These are phyloP conservation scores for Calameuta pallipes DNA, from an alignment of 2,888 invertebrate genomes.

Conservation along the genomic window DNA sequence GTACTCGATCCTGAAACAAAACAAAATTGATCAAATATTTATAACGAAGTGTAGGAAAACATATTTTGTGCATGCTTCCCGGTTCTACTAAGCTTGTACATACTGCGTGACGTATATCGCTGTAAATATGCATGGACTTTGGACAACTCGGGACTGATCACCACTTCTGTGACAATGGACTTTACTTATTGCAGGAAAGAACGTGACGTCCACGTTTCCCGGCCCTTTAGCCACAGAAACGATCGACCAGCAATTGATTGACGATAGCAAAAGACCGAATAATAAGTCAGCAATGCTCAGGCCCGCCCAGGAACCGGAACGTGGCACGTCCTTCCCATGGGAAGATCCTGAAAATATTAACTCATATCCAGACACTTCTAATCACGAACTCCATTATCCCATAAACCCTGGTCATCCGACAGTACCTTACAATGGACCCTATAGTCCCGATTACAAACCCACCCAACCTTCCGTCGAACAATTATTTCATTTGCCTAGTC, in stretches of 20 bases:
- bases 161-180: constrained; percentile 46
- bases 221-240: constrained; percentile 48
- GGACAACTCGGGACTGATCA: constrained; percentile 28
- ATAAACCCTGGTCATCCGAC: constrained; percentile 61
- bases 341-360: constrained; percentile 28
- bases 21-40: background rate
- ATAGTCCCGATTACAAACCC: constrained; percentile 64
- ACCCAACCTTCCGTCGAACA: constrained; percentile 54
- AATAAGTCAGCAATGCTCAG: constrained; percentile 45
- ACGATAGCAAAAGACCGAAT: constrained; percentile 43
- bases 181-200: constrained; percentile 62
- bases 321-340: constrained; percentile 26
- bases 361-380: constrained; percentile 16
- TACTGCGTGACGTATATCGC: constrained; percentile 24
- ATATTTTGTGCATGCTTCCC: constrained; percentile 41
- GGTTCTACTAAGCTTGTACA: constrained; percentile 36
- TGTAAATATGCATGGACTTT: constrained; percentile 55
- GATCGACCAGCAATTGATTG: constrained; percentile 42
- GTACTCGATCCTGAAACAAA: background rate
- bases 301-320: constrained; percentile 40
- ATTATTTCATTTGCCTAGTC: constrained; percentile 49
- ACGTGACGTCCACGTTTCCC: constrained; percentile 52
- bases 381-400: constrained; percentile 49
- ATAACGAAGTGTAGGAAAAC: background rate
- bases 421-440: constrained; percentile 65